These are phyloP conservation scores for Diaprepes abbreviatus DNA, from an alignment of 2,888 invertebrate species.

Conservation along the genomic window DNA sequence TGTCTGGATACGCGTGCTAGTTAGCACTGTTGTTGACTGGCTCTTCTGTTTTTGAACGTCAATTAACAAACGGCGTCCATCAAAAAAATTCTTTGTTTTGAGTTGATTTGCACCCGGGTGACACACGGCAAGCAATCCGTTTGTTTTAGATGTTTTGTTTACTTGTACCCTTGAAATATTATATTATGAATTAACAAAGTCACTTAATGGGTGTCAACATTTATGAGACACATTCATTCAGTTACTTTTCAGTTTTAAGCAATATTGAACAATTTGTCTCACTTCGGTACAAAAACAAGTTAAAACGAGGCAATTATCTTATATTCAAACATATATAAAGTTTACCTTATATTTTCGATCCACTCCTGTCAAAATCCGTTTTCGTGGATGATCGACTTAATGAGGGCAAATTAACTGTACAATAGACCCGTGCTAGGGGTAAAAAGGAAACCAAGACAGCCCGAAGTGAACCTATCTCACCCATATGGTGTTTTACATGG, in stretches of 20 bases:
- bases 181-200: background rate
- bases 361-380: conserved; percentile 30
- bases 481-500: conserved; percentile 51
- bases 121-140: conserved; percentile 52
- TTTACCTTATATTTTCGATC: conserved; percentile 36
- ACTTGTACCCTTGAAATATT: background rate
- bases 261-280: too few relatives aligned
- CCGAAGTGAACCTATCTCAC: conserved; percentile 48
- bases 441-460: conserved; percentile 51
- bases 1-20: conserved; percentile 55
- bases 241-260: too few relatives aligned
- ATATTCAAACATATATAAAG: too few relatives aligned
- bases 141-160: conserved; percentile 39
- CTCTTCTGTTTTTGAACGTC: conserved; percentile 55
- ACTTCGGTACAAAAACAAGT: too few relatives aligned
- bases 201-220: too few relatives aligned
- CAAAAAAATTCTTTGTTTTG: conserved; percentile 50
- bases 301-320: too few relatives aligned
- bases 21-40: conserved; percentile 54
- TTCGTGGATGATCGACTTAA: conserved; percentile 44
- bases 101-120: conserved; percentile 51
- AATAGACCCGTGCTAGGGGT: conserved; percentile 52
- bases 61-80: conserved; percentile 52
- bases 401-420: conserved; percentile 51
- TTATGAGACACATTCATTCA: too few relatives aligned